phyloP scores from a whole-genome alignment of 2,113 vertebrate species.

The Actinemys pallida region DNA sequence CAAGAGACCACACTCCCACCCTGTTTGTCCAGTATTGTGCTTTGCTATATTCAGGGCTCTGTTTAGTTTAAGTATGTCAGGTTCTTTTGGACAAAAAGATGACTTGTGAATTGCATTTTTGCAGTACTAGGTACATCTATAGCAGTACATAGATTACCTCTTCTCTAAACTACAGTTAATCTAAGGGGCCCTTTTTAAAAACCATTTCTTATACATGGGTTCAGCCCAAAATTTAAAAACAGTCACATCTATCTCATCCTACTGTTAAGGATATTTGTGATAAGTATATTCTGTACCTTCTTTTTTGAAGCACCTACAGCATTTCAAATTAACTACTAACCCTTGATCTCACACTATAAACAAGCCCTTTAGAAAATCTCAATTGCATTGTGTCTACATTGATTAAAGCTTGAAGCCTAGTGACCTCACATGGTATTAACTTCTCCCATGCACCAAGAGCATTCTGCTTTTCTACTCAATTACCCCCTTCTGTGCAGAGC shows the following conservation, averaged over 20 bases:
- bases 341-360: slow-evolving; percentile 73
- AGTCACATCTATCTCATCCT: neutral
- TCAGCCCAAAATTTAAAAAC: neutral
- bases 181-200: neutral
- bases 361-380: slow-evolving; percentile 80
- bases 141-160: neutral
- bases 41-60: neutral
- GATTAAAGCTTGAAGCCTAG: slow-evolving; percentile 84
- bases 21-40: neutral
- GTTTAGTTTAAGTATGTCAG: neutral
- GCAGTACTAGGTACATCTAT: fast-evolving
- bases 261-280: neutral
- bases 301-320: slow-evolving; percentile 66
- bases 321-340: slow-evolving; percentile 76
- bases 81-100: neutral
- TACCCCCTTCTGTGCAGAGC: slow-evolving; percentile 83
- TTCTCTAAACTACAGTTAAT: neutral
- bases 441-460: slow-evolving; percentile 86
- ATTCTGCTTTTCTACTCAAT: slow-evolving; percentile 93
- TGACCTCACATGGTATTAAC: slow-evolving; percentile 88
- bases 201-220: neutral
- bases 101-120: neutral
- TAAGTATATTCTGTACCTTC: slow-evolving; percentile 53
- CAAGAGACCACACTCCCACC: neutral
- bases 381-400: slow-evolving; percentile 84